These are phyloP conservation scores for Calephelis virginiensis DNA, from an alignment of 1,140 invertebrate species.

Conservation along the genomic window DNA sequence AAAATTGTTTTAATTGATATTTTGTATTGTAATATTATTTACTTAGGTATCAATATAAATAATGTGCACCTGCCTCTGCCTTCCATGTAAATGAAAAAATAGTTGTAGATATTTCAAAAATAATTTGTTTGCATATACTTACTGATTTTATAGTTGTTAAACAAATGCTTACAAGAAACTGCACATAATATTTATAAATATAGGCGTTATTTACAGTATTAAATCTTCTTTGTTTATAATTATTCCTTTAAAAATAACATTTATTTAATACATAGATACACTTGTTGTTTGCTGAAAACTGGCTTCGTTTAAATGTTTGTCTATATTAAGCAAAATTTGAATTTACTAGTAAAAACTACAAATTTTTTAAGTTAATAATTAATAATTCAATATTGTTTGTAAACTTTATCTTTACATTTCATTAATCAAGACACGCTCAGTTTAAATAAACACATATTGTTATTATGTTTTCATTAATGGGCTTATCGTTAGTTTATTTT, in stretches of 20 bases:
- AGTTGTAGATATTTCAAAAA: slow-evolving; percentile 40
- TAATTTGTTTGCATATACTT: slow-evolving; percentile 1
- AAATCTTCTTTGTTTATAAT: not conserved
- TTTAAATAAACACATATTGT: too few species aligned
- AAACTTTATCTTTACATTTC: too few species aligned
- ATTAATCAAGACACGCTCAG: too few species aligned
- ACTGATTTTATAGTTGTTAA: not conserved
- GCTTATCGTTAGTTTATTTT: too few species aligned
- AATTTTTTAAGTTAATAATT: too few species aligned
- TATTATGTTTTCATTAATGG: too few species aligned
- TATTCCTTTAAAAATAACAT: not conserved
- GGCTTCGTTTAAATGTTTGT: not conserved
- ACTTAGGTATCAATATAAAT: slow-evolving; percentile 33
- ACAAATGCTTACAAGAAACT: slow-evolving; percentile 33
- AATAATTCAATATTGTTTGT: too few species aligned
- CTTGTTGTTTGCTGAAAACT: too few species aligned
- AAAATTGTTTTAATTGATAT: slow-evolving; percentile 24
- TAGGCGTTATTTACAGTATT: slow-evolving; percentile 10
- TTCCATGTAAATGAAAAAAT: slow-evolving; percentile 63
- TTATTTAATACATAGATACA: not conserved
- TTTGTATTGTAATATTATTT: slow-evolving; percentile 30
- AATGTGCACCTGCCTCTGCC: slow-evolving; percentile 53
- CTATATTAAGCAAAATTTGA: too few species aligned
- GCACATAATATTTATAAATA: slow-evolving; percentile 26
- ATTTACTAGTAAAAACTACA: too few species aligned